phyloP scores from a whole-genome alignment of 2,888 invertebrate species.

The Phrixothrix hirtus region DNA sequence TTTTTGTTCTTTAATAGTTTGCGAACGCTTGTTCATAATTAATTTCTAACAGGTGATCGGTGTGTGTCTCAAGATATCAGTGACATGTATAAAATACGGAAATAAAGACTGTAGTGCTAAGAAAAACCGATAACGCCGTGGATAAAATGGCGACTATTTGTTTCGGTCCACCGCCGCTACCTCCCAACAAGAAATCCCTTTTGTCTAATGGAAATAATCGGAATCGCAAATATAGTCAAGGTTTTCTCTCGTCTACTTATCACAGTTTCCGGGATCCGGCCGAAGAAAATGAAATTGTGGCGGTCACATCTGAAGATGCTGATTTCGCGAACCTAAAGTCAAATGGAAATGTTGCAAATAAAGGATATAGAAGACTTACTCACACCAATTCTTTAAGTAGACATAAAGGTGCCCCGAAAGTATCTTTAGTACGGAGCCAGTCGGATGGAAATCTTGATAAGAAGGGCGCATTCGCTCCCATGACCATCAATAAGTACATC shows the following conservation, averaged over 20 bases:
- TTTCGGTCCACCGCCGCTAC: constrained; percentile 63
- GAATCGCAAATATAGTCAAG: constrained; percentile 41
- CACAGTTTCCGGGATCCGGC: constrained; percentile 62
- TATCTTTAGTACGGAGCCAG: constrained; percentile 66
- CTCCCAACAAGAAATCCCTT: constrained; percentile 59
- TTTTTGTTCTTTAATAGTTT: too few relatives aligned
- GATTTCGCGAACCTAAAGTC: constrained; percentile 30
- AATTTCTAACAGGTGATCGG: too few relatives aligned
- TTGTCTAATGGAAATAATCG: constrained; percentile 34
- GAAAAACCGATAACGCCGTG: too few relatives aligned
- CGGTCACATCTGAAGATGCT: constrained; percentile 43
- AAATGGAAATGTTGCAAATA: constrained; percentile 33
- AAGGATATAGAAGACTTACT: constrained; percentile 44
- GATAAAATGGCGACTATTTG: constrained; percentile 61
- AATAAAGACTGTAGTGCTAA: too few relatives aligned
- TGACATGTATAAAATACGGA: too few relatives aligned
- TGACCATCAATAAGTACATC: constrained; percentile 68
- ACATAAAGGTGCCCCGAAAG: constrained; percentile 36
- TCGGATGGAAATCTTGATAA: constrained; percentile 71
- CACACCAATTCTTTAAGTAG: constrained; percentile 58
- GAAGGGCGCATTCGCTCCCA: constrained; percentile 48
- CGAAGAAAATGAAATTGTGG: constrained; percentile 55
- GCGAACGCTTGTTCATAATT: too few relatives aligned
- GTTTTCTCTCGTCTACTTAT: constrained; percentile 60
- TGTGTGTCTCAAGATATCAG: too few relatives aligned